phyloP scores from a whole-genome alignment of 2,113 vertebrate genomes.

The Alces alces region DNA sequence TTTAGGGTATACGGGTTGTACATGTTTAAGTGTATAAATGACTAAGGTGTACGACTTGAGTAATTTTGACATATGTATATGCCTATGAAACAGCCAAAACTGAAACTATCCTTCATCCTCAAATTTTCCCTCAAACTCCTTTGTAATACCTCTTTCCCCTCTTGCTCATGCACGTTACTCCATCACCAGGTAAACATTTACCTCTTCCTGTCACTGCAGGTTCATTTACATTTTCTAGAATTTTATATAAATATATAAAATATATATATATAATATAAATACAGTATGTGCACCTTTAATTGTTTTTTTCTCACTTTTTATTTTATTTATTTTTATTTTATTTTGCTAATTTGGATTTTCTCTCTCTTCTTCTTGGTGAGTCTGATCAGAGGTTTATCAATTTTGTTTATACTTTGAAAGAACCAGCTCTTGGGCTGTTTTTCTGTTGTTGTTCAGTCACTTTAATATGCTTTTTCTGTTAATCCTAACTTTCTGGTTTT shows the following conservation, averaged over 20 bases:
- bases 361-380: not conserved
- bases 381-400: not conserved
- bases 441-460: not conserved
- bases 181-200: not conserved
- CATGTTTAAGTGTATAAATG: not conserved
- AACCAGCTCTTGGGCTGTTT: not conserved
- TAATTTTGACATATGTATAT: not conserved
- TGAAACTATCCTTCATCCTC: not conserved
- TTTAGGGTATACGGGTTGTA: not conserved
- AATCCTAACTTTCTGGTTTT: not conserved
- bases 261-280: too few species aligned
- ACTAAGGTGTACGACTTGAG: not conserved
- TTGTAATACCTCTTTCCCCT: not conserved
- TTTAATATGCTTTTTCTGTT: not conserved
- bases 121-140: too few species aligned
- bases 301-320: not conserved
- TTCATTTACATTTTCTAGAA: not conserved
- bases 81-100: not conserved
- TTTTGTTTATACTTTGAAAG: not conserved
- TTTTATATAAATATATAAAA: not conserved
- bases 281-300: not conserved
- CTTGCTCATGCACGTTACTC: accelerated
- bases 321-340: not conserved
- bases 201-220: not conserved
- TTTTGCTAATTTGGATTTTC: not conserved